Evolutionary conservation across 2,113 vertebrate species (phyloP), one percentile per base, ranked within the genome.

Genomic region (Petrocephalus microphthalmus): DNA sequence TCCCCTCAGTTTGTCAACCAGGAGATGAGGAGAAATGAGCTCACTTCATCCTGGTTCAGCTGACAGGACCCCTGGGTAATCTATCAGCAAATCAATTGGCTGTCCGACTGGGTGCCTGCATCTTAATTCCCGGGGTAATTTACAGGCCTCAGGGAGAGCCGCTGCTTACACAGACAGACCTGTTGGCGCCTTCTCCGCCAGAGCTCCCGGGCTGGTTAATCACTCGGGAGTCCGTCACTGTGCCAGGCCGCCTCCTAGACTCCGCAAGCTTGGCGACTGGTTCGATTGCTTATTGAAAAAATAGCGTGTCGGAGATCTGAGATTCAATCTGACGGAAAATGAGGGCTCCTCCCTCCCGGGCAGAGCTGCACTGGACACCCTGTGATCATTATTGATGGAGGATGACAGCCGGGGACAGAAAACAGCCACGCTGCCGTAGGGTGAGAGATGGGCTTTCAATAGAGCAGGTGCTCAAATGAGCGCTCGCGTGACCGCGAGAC

Each of bases 261-360:
- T 53, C 25, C 19, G 15, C 19, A 1, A 15, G 47, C 7, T n/a
- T 47, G 33, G 64, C 64, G 19, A 15, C 45, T 87, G 49, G 47
- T 33, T 33, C 74, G 86, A 87, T 74, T 87, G 60, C 60, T 74
- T 52, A 74, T 52, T 54, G 22, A 71, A 87, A 87, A 74, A 57
- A 71, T 71, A 22, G 47, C n/a, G 19, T 13, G 3, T 51, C 17
- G n/a, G 10, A 37, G 51, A 53, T 85, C 84, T 33, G n/a, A 85
- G 52, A 85, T 54, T 85, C 52, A 85, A 85, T 85, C 49, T 85
- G 13, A 7, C 6, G 2, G n/a, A 13, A 56, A 53, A 85, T 54
- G n/a, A 54, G 52, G 13, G 29, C 4, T 6, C 84, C n/a, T 33
- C 51, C 49, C 15, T 20, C 47, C 33, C 15, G 3, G 3, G 67